A percentile compares a stretch with the other conserved stretches of the same genome.
phyloP scores from a whole-genome alignment of 2,113 vertebrate genomes.

The Eleginops maclovinus region DNA sequence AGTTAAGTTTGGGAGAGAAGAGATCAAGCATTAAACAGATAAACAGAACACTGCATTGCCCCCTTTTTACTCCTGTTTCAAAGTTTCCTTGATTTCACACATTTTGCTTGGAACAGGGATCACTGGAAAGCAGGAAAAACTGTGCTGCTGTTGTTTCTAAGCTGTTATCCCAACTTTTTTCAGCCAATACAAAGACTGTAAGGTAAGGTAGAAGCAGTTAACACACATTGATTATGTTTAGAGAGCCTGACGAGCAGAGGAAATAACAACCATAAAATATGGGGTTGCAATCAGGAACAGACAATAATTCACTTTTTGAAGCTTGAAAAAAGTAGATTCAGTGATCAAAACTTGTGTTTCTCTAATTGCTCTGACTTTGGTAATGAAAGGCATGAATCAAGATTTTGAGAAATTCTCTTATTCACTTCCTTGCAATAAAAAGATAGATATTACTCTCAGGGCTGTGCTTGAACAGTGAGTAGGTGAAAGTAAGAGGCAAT shows the following conservation, averaged over 20 bases:
- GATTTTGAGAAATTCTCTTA: slow-evolving; percentile 12
- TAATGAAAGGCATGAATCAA: slow-evolving; percentile 26
- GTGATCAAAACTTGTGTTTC: slow-evolving; percentile 1
- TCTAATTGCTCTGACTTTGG: slow-evolving; percentile 18
- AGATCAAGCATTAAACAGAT: slow-evolving; percentile 36
- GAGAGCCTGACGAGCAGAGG: not conserved
- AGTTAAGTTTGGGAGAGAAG: not conserved
- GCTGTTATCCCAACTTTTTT: not conserved
- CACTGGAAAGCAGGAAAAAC: slow-evolving; percentile 16
- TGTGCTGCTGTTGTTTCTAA: not conserved
- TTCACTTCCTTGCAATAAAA: slow-evolving; percentile 1
- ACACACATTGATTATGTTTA: slow-evolving; percentile 11
- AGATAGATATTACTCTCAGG: slow-evolving; percentile 2
- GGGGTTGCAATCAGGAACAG: not conserved
- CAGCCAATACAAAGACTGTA: not conserved
- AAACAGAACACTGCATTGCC: not conserved
- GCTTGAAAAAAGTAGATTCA: slow-evolving; percentile 23
- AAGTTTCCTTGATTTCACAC: slow-evolving; percentile 13
- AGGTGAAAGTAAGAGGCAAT: not conserved
- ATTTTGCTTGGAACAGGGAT: slow-evolving; percentile 27
- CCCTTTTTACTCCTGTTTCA: slow-evolving; percentile 27
- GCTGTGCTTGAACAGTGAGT: not conserved
- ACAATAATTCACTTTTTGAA: slow-evolving; percentile 6
- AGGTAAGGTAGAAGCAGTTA: not conserved
- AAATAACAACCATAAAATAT: not conserved